A percentile compares a stretch with the other conserved stretches of the same genome.
Conservation (phyloP, 2,113 vertebrate species). For the Tachycineta bicolor region DNA sequence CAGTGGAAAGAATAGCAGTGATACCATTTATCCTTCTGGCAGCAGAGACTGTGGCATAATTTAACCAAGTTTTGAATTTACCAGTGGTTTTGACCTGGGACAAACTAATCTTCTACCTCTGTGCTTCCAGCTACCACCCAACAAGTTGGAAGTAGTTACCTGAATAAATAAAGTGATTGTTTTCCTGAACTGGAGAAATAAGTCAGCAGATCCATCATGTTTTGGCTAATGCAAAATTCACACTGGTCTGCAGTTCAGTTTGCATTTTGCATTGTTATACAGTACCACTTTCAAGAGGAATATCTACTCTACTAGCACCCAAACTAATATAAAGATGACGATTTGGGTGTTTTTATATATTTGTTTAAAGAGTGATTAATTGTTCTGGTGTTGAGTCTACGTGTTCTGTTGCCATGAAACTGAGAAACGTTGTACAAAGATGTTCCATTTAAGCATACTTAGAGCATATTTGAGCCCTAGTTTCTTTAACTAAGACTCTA, state of each 20-base stretch:
- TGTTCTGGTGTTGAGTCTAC: neutral
- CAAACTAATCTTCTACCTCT: neutral
- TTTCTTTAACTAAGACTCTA: neutral
- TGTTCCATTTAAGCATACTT: neutral
- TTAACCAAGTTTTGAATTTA: neutral
- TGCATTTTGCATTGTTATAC: neutral
- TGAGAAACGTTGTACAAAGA: neutral
- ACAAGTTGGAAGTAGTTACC: neutral
- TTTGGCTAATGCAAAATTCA: neutral
- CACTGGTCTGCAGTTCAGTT: neutral
- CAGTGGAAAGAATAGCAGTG: neutral
- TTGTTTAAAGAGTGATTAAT: neutral
- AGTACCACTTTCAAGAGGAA: neutral
- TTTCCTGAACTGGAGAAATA: neutral
- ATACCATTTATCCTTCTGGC: neutral
- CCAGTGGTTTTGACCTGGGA: neutral
- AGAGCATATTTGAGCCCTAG: neutral
- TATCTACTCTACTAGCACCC: neutral
- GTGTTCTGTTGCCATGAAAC: neutral
- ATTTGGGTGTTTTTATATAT: neutral
- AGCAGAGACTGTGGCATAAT: neutral
- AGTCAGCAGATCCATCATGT: neutral
- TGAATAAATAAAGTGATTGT: neutral
- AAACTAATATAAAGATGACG: neutral
- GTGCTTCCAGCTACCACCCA: neutral